Evolutionary conservation across 1,140 invertebrate genomes (phyloP).

Genomic region (Drosophila parvula): DNA sequence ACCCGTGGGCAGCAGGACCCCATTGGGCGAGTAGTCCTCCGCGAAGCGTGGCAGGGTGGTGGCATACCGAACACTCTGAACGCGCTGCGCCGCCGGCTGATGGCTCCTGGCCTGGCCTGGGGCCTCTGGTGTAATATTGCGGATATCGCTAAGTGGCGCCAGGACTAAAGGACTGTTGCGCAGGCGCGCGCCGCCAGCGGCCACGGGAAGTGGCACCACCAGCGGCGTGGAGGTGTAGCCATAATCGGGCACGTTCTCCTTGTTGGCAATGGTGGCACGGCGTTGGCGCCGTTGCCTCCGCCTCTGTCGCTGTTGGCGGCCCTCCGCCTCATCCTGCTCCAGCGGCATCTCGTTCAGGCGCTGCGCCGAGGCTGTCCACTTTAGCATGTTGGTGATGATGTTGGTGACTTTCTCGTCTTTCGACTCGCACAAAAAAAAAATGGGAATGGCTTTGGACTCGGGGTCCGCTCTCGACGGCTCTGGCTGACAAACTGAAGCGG

Average conservation of each 20-base stretch:
- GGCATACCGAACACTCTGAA: slow-evolving; percentile 67
- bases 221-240: slow-evolving; percentile 69
- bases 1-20: slow-evolving; percentile 53
- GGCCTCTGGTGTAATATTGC: slow-evolving; percentile 69
- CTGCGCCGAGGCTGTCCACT: slow-evolving; percentile 78
- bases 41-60: slow-evolving; percentile 70
- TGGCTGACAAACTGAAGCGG: slow-evolving; percentile 82
- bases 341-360: slow-evolving; percentile 47
- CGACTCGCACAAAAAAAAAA: slow-evolving; percentile 17
- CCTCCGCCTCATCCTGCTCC: background rate
- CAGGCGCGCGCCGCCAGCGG: slow-evolving; percentile 45
- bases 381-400: slow-evolving; percentile 58
- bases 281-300: slow-evolving; percentile 45
- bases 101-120: slow-evolving; percentile 1
- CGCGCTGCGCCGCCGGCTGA: slow-evolving; percentile 14
- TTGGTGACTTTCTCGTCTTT: slow-evolving; percentile 1
- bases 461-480: slow-evolving; percentile 53
- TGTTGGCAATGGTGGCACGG: slow-evolving; percentile 58
- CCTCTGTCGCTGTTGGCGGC: background rate
- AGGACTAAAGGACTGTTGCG: slow-evolving; percentile 74
- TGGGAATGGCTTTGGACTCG: slow-evolving; percentile 22
- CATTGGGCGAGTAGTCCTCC: slow-evolving; percentile 76
- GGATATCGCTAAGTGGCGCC: slow-evolving; percentile 75
- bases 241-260: slow-evolving; percentile 58
- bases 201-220: background rate